Evolutionary conservation across 2,888 invertebrate genomes (phyloP).

Genomic region (Arenicola marina): DNA sequence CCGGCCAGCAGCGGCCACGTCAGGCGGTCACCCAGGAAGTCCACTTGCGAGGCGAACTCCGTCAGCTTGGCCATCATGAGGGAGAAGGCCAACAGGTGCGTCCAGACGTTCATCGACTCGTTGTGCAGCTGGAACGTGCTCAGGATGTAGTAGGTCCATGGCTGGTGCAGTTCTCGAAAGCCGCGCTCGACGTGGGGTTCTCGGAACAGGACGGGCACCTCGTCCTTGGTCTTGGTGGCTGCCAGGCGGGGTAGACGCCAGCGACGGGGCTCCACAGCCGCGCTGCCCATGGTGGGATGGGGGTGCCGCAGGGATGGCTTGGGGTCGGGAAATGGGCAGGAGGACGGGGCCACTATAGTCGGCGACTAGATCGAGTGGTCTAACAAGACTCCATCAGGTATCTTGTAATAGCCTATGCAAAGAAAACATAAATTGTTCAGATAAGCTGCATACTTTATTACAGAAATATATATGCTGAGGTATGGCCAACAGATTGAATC

Average conservation of each 20-base stretch:
- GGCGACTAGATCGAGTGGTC: too few relatives aligned
- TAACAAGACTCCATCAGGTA: too few relatives aligned
- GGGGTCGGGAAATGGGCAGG: too few relatives aligned
- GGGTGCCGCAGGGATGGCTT: too few relatives aligned
- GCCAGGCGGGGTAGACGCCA: conserved; percentile 7
- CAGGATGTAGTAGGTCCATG: conserved; percentile 53
- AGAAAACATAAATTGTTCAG: too few relatives aligned
- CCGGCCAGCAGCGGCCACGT: conserved; percentile 56
- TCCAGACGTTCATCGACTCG: conserved; percentile 59
- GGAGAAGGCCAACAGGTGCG: conserved; percentile 48
- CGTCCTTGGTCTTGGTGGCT: conserved; percentile 32
- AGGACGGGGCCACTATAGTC: too few relatives aligned
- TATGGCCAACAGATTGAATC: too few relatives aligned
- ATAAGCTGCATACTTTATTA: too few relatives aligned
- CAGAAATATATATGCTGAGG: too few relatives aligned
- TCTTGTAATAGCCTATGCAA: too few relatives aligned
- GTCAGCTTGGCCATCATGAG: conserved; percentile 35
- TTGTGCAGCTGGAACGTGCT: conserved; percentile 58
- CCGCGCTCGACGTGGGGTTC: conserved; percentile 57
- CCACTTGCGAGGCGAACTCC: conserved; percentile 43
- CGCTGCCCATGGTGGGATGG: too few relatives aligned
- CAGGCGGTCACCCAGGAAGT: conserved; percentile 49
- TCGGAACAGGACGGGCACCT: conserved; percentile 52
- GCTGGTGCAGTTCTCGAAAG: conserved; percentile 53
- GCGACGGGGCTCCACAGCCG: too few relatives aligned